Conservation (phyloP, 1,140 invertebrate genomes). For the Olivierus martensii region DNA sequence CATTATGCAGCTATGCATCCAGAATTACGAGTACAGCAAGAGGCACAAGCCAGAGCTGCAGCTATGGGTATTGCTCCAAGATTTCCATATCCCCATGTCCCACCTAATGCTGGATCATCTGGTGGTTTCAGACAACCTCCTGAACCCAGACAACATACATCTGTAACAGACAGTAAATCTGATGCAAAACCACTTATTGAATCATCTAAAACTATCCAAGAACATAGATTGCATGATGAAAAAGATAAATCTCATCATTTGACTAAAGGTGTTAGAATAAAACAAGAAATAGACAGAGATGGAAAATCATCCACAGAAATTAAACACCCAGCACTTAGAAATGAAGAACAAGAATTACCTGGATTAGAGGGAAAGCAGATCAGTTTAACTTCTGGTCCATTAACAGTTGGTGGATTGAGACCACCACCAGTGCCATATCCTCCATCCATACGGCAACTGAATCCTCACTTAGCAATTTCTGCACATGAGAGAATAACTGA, state of each 20-base stretch:
- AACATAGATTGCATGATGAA: not conserved
- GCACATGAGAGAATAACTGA: constrained; percentile 56
- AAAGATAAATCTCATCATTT: constrained; percentile 7
- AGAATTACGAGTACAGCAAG: constrained; percentile 18
- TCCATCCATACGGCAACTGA: constrained; percentile 17
- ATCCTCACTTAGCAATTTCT: constrained; percentile 16
- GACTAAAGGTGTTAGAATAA: constrained; percentile 1
- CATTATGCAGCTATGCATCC: constrained; percentile 13
- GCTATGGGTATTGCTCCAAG: constrained; percentile 5
- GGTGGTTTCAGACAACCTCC: constrained; percentile 11
- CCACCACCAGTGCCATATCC: constrained; percentile 6
- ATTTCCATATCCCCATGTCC: not conserved
- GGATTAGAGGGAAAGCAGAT: not conserved
- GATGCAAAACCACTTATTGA: constrained; percentile 16
- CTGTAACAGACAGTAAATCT: constrained; percentile 15
- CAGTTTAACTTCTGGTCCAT: not conserved
- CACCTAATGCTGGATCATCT: not conserved
- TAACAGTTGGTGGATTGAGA: not conserved
- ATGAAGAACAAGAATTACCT: not conserved
- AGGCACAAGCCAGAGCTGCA: constrained; percentile 13
- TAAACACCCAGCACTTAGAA: constrained; percentile 11
- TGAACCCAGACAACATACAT: constrained; percentile 1
- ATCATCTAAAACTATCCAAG: constrained; percentile 4
- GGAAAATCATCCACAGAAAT: constrained; percentile 6
- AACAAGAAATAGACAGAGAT: constrained; percentile 23